Conservation (phyloP, 2,888 invertebrate species). For the Myopa testacea region DNA sequence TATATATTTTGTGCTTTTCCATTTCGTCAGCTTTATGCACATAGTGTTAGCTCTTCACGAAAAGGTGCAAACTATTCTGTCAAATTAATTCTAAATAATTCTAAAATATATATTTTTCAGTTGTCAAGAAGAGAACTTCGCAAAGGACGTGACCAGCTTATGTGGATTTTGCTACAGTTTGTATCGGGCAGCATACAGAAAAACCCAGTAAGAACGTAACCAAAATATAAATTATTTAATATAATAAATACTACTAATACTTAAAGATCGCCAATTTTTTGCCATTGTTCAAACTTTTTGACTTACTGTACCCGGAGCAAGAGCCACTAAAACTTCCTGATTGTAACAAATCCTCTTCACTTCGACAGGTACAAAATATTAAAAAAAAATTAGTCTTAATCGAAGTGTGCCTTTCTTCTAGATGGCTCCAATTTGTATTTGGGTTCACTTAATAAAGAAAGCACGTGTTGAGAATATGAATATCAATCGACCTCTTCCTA, state of each 20-base stretch:
- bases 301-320: conserved; percentile 91
- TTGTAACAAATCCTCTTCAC: conserved; percentile 81
- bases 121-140: conserved; percentile 82
- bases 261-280: conserved; percentile 82
- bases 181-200: conserved; percentile 96
- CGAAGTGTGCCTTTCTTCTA: conserved; percentile 36
- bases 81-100: conserved; percentile 21
- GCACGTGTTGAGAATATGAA: conserved; percentile 88
- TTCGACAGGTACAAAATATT: conserved; percentile 56
- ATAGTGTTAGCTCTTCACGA: conserved; percentile 91
- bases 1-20: conserved; percentile 94
- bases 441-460: conserved; percentile 95
- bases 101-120: conserved; percentile 62
- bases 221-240: not conserved
- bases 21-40: conserved; percentile 92
- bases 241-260: not conserved
- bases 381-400: not conserved
- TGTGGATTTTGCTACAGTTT: conserved; percentile 98
- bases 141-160: conserved; percentile 95
- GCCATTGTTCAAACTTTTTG: conserved; percentile 90
- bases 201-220: conserved; percentile 76
- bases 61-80: conserved; percentile 71
- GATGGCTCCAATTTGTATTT: conserved; percentile 95
- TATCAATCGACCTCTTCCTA: conserved; percentile 81
- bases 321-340: conserved; percentile 92